Conservation (phyloP, 2,888 invertebrate genomes). For the Rotaria magnacalcarata region DNA sequence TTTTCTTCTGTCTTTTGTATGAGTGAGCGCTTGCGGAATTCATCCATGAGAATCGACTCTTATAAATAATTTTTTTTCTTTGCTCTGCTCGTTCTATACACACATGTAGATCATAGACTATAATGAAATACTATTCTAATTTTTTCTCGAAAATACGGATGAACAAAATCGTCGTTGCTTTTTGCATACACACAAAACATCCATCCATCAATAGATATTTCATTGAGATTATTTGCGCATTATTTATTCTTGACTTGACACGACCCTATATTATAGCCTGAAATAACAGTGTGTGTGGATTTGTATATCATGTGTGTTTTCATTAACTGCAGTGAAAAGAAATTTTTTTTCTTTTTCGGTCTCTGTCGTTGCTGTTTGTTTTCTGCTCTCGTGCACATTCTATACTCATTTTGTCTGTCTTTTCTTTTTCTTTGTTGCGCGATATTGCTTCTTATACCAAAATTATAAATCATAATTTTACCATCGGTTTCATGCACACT, state of each 20-base stretch:
- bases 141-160: neutral
- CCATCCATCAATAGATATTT: neutral
- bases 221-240: neutral
- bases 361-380: neutral
- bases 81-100: neutral
- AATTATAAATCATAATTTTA: constrained; percentile 24
- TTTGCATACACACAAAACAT: neutral
- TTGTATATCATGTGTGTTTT: constrained; percentile 29
- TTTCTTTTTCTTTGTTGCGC: neutral
- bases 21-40: neutral
- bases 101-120: constrained; percentile 3
- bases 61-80: constrained; percentile 15
- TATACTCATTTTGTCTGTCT: neutral
- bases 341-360: neutral
- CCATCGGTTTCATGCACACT: neutral
- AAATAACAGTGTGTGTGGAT: constrained; percentile 8
- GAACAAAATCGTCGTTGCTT: constrained; percentile 17
- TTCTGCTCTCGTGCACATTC: neutral
- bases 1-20: neutral
- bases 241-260: constrained; percentile 14
- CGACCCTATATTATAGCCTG: neutral
- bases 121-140: neutral
- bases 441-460: constrained; percentile 7
- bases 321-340: neutral
- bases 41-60: constrained; percentile 22